These are phyloP conservation scores for Bombus terrestris DNA, from an alignment of 1,140 invertebrate species.

Conservation along the genomic window DNA sequence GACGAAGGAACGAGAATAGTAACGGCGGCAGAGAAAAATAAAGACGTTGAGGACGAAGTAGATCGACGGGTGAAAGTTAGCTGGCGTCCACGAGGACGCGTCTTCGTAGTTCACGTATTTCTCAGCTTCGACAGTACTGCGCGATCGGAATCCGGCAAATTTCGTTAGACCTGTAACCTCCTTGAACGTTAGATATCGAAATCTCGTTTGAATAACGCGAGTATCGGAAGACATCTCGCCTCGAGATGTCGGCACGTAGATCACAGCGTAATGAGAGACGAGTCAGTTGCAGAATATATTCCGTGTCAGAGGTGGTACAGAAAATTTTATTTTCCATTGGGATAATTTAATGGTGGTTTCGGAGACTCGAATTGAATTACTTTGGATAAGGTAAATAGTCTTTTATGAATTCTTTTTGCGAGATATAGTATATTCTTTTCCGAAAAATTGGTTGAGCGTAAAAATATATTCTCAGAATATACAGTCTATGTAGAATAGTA, in stretches of 20 bases:
- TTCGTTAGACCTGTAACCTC: slow-evolving; percentile 26
- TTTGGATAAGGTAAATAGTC: background rate
- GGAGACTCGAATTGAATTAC: background rate
- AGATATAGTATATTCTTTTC: no score
- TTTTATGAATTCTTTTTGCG: background rate
- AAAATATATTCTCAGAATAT: no score
- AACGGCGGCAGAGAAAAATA: slow-evolving; percentile 33
- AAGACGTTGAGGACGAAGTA: slow-evolving; percentile 37
- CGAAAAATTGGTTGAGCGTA: no score
- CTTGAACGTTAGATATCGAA: slow-evolving; percentile 30
- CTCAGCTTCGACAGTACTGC: background rate
- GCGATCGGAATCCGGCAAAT: slow-evolving; percentile 27
- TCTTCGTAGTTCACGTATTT: background rate
- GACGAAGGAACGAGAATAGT: slow-evolving; percentile 2
- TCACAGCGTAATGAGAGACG: background rate
- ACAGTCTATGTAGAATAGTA: no score
- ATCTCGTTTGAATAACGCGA: slow-evolving; percentile 32
- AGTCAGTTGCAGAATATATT: background rate
- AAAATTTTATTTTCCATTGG: background rate
- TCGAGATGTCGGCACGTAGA: background rate
- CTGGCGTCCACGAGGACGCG: no score
- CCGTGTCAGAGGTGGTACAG: background rate
- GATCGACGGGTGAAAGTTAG: slow-evolving; percentile 24
- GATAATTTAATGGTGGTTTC: background rate
- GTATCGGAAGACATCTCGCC: background rate